Evolutionary conservation across 2,113 vertebrate species (phyloP).

Genomic region (Hippopotamus amphibius): DNA sequence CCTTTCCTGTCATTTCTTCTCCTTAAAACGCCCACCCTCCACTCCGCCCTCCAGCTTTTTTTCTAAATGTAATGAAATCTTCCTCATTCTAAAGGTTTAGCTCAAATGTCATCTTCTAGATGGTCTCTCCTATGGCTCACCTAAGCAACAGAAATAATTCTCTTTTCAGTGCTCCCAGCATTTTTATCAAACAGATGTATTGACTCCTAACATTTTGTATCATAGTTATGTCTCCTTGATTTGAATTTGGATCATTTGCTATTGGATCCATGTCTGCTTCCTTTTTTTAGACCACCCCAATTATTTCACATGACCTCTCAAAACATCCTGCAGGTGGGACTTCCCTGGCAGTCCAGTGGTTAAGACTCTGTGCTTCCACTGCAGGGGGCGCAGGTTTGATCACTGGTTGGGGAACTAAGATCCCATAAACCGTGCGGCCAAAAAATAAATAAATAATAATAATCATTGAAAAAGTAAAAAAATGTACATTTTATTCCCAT

Average conservation of each 20-base stretch:
- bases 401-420: background rate
- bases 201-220: background rate
- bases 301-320: background rate
- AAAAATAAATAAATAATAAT: background rate
- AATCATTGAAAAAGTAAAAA: background rate
- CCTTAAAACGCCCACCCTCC: background rate
- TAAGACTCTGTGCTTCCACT: background rate
- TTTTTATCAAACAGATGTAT: conserved; percentile 12
- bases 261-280: background rate
- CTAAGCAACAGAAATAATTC: background rate
- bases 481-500: background rate
- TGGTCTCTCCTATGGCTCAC: background rate
- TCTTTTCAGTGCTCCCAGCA: background rate
- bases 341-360: background rate
- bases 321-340: background rate
- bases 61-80: background rate
- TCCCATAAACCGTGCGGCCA: background rate
- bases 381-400: background rate
- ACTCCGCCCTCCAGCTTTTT: background rate
- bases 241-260: background rate
- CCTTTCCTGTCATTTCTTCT: background rate
- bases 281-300: background rate
- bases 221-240: background rate
- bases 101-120: background rate
- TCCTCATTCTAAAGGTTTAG: background rate